Evolutionary conservation across 1,140 invertebrate species (phyloP).

Genomic region (Bombus impatiens): DNA sequence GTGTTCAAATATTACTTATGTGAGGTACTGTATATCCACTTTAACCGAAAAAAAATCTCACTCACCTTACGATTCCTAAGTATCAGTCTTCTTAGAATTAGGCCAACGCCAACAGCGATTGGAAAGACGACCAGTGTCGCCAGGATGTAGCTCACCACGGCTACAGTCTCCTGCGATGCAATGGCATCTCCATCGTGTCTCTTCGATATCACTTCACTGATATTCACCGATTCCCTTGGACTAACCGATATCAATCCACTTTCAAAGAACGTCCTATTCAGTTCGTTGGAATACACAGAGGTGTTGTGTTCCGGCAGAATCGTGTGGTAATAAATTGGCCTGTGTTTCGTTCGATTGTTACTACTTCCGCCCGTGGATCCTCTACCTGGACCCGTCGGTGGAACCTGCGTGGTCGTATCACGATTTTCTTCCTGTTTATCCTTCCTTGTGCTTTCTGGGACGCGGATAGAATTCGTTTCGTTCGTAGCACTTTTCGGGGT

Average conservation of each 20-base stretch:
- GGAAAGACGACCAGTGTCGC: conserved; percentile 81
- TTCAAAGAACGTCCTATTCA: conserved; percentile 75
- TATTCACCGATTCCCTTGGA: conserved; percentile 75
- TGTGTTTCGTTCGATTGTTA: conserved; percentile 66
- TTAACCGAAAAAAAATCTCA: neutral
- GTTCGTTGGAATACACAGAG: conserved; percentile 68
- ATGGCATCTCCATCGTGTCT: conserved; percentile 79
- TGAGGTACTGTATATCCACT: too few species aligned
- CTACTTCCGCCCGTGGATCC: conserved; percentile 16
- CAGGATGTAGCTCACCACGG: conserved; percentile 80
- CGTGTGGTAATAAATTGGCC: conserved; percentile 62
- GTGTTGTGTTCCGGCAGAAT: conserved; percentile 68
- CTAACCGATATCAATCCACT: conserved; percentile 68
- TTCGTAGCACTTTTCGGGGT: neutral
- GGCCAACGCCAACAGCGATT: conserved; percentile 80
- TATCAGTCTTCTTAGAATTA: conserved; percentile 82
- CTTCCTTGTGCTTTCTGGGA: conserved; percentile 14
- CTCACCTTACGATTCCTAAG: conserved; percentile 82
- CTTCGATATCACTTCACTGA: conserved; percentile 80
- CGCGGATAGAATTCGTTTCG: conserved; percentile 16
- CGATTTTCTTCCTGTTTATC: conserved; percentile 63
- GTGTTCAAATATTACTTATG: too few species aligned
- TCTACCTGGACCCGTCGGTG: conserved; percentile 38
- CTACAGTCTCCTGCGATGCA: conserved; percentile 80
- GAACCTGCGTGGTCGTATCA: conserved; percentile 26